These are phyloP conservation scores for Scaptomyza hsui DNA, from an alignment of 1,140 invertebrate species.

Conservation along the genomic window DNA sequence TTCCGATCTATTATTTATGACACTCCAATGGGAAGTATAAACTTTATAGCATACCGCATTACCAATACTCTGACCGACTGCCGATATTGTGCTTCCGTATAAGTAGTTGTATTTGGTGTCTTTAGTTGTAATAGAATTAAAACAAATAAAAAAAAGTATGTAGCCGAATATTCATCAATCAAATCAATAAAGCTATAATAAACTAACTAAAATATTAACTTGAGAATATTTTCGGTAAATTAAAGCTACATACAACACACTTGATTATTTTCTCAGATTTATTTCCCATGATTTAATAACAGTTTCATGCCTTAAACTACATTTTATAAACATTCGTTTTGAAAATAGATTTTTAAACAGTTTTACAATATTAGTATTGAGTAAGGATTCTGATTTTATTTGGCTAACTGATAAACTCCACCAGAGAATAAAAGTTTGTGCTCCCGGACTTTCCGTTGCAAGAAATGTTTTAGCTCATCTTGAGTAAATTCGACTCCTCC, in stretches of 20 bases:
- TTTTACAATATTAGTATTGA: background rate
- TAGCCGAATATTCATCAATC: constrained; percentile 15
- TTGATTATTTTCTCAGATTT: background rate
- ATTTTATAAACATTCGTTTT: too few species aligned
- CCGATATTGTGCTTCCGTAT: constrained; percentile 28
- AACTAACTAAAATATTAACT: background rate
- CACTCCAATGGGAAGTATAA: constrained; percentile 13
- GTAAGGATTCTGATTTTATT: constrained; percentile 79
- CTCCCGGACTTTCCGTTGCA: constrained; percentile 96
- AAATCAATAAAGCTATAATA: constrained; percentile 14
- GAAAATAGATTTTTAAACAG: background rate
- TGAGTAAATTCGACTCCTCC: constrained; percentile 94
- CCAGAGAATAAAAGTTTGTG: constrained; percentile 93
- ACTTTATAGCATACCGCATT: constrained; percentile 16
- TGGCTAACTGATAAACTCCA: constrained; percentile 94
- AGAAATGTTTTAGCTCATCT: constrained; percentile 93
- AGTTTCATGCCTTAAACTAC: background rate
- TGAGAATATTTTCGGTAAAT: background rate
- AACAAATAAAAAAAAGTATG: constrained; percentile 3
- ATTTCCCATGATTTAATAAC: background rate
- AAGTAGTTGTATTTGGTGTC: constrained; percentile 16
- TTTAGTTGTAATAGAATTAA: constrained; percentile 10
- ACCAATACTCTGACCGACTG: constrained; percentile 16
- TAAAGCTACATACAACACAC: background rate
- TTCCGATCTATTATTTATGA: constrained; percentile 3